Evolutionary conservation across 2,888 invertebrate species (phyloP).

Genomic region (Phortica okadai): DNA sequence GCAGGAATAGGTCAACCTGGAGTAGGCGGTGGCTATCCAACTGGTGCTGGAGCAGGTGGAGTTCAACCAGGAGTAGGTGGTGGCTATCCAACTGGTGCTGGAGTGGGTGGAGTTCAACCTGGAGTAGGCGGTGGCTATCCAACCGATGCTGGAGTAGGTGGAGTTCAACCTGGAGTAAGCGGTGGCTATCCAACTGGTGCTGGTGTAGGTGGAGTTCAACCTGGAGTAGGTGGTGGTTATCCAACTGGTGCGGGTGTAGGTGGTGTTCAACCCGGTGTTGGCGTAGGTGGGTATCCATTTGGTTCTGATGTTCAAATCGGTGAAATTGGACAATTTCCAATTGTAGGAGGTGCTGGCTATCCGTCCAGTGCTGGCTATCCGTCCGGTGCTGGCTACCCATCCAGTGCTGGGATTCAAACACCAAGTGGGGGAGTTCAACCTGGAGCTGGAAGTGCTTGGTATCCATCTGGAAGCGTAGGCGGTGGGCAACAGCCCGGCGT

Average conservation of each 20-base stretch:
- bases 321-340: not conserved
- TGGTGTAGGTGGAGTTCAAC: constrained; percentile 27
- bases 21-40: constrained; percentile 37
- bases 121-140: constrained; percentile 21
- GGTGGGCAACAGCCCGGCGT: constrained; percentile 34
- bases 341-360: not conserved
- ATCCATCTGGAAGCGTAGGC: constrained; percentile 8
- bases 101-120: constrained; percentile 33
- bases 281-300: constrained; percentile 35
- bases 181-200: not conserved
- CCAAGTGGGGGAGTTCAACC: constrained; percentile 12
- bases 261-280: constrained; percentile 29
- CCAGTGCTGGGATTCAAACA: constrained; percentile 3
- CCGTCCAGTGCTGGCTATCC: constrained; percentile 12
- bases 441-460: constrained; percentile 28
- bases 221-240: constrained; percentile 37
- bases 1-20: constrained; percentile 37
- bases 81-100: constrained; percentile 38
- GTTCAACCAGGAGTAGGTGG: constrained; percentile 33
- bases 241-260: constrained; percentile 38
- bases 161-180: constrained; percentile 37
- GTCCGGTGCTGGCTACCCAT: constrained; percentile 21
- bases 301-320: constrained; percentile 8
- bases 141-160: constrained; percentile 11
- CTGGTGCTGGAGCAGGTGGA: constrained; percentile 29